These are phyloP conservation scores for Digitonthophagus gazella DNA, from an alignment of 2,888 invertebrate species.

Conservation along the genomic window DNA sequence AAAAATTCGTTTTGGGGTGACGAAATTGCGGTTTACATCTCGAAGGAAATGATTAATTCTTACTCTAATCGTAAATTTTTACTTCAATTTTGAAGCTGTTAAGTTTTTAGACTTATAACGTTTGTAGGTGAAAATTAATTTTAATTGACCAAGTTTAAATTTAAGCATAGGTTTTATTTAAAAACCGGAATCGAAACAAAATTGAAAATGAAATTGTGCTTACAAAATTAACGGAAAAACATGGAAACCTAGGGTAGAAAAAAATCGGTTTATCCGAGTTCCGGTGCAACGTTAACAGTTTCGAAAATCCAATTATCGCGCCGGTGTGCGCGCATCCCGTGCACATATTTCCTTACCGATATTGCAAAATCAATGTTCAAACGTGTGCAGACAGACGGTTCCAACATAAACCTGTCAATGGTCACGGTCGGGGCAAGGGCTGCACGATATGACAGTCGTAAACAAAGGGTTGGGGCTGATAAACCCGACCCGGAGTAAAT, in stretches of 20 bases:
- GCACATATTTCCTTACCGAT: constrained; percentile 9
- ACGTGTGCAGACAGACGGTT: not conserved
- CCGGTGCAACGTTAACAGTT: not conserved
- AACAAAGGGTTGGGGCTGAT: too few relatives aligned
- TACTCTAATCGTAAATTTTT: too few relatives aligned
- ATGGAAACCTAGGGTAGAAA: not conserved
- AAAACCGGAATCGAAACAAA: not conserved
- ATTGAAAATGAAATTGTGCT: not conserved
- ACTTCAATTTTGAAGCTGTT: too few relatives aligned
- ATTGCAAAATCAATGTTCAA: constrained; percentile 11
- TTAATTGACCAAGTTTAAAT: too few relatives aligned
- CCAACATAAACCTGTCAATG: constrained; percentile 13
- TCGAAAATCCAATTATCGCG: not conserved
- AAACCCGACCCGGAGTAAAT: too few relatives aligned
- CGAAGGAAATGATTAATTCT: not conserved
- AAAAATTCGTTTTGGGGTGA: not conserved
- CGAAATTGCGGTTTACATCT: not conserved
- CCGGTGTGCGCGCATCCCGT: not conserved
- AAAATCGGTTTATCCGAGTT: not conserved
- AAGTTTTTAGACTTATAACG: too few relatives aligned
- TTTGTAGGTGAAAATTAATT: too few relatives aligned
- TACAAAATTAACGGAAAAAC: not conserved
- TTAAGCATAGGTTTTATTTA: too few relatives aligned
- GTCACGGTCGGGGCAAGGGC: not conserved
- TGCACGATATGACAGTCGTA: not conserved